Evolutionary conservation across 2,113 vertebrate genomes (phyloP), one percentile per base, ranked within the genome.

Genomic region (Scomber scombrus): DNA sequence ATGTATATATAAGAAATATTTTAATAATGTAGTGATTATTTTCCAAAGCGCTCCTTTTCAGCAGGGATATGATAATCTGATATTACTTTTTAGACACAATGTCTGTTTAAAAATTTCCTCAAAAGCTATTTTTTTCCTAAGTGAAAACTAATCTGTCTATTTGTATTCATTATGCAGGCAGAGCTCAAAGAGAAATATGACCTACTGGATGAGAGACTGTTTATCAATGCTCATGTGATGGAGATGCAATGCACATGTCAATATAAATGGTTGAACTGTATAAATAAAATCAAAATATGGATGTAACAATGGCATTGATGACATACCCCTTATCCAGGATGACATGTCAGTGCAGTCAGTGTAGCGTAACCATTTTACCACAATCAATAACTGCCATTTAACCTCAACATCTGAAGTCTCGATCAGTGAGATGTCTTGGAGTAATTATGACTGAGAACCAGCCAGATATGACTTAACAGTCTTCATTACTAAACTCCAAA

Each of bases 301-400:
- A 79, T 74, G 74, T 23, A 81, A 70, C 43, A 71, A 67, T 70
- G 62, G 21, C 40, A 72, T 2, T 74, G 75, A 86, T 63, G 71
- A 78, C 69, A 67, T 71, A 75, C 18, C 49, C 77, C 71, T 76
- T 67, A 80, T 84, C 75, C 69, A 60, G 45, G 60, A 16, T 71
- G 66, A 74, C 71, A 56, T 56, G 61, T 74, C 19, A 31, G 43
- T 55, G 34, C 57, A 31, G 43, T 19, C 43, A 34, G 64, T 45
- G 64, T 34, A 61, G 60, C 23, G 46, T 55, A 82, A 85, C 77
- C 47, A 61, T 66, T 86, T 78, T 14, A 83, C 81, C 88, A 81
- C 77, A 75, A 84, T 88, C 89, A 86, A 89, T 90, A 80, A 74
- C 47, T 80, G 85, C 50, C 85, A 87, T 84, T 92, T 88, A 85